Evolutionary conservation across 2,797 vertebrate genomes (phyloP).

Genomic region (Oreochromis mossambicus): DNA sequence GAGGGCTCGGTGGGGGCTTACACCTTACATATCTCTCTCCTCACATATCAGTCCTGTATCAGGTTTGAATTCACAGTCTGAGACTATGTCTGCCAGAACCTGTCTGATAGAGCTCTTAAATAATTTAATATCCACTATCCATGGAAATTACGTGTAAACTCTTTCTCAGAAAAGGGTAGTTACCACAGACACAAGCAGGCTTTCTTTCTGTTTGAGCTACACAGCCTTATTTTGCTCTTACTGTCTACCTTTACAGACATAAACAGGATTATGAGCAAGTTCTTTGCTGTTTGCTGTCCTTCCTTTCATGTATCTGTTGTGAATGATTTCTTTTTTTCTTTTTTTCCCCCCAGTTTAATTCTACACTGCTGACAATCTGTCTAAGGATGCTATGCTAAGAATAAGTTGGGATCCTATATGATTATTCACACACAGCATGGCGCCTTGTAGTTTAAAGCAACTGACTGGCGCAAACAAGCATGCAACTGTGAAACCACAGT

Average conservation of each 20-base stretch:
- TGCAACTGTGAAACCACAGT: background rate
- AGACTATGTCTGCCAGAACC: conserved; percentile 27
- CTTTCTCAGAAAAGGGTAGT: conserved; percentile 23
- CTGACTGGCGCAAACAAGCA: background rate
- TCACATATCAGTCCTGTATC: conserved; percentile 32
- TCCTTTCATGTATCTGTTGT: background rate
- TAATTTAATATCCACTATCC: conserved; percentile 59
- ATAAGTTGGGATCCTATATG: background rate
- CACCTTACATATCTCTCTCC: conserved; percentile 5
- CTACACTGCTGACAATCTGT: background rate
- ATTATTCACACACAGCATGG: background rate
- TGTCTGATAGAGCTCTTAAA: conserved; percentile 58
- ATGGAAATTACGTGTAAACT: conserved; percentile 35
- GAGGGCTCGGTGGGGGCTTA: background rate
- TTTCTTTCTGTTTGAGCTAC: background rate
- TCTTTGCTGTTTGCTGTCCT: background rate
- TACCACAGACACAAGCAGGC: conserved; percentile 27
- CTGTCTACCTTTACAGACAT: background rate
- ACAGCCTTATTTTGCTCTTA: background rate
- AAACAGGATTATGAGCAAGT: background rate
- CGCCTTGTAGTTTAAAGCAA: background rate
- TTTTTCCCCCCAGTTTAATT: background rate
- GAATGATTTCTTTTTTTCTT: background rate
- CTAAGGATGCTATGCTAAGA: background rate
- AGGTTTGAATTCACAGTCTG: conserved; percentile 40